Evolutionary conservation across 30 jellyfish, hydroid and myxozoan species (phyloP), one percentile per base, ranked within the genome.

Genomic region (Hydractinia echinata): DNA sequence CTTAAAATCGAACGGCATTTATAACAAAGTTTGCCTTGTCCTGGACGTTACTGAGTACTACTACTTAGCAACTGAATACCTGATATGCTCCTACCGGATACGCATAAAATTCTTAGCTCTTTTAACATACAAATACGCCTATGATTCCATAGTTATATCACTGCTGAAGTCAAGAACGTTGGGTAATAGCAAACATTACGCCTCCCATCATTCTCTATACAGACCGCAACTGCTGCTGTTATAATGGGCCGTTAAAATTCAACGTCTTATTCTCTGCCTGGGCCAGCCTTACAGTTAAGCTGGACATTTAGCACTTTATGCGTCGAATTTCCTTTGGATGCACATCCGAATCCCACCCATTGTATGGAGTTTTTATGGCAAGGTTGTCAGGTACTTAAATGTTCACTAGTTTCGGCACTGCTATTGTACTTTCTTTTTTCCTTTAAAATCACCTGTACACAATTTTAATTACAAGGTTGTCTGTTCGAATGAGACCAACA

Each of bases 281-380:
- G 89, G 5, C 50, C 10, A 6, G 1, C 5, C 30, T 81, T 10
- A 64, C 19, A 8, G 53, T 73, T n/a, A 8, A 44, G 10, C 87
- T 79, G 21, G 87, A 79, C 83, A 79, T 79, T 19, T 79, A 4
- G 51, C 87, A 55, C 64, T 79, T 56, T 49, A 79, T 79, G 87
- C 84, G 73, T 8, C 82, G 87, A 19, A 49, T 79, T 15, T 49
- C 79, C 11, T 21, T 8, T 79, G 76, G 87, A 7, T 55, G 62
- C 16, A 52, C 84, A 8, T 56, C 87, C 16, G 87, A 79, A 49
- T 20, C 79, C 44, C 44, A 30, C 44, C 44, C 44, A 30, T 30
- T 30, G 44, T 30, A 30, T 30, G 44, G 44, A 30, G 10, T 64
- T 56, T 51, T 54, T 83, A 7, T 61, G 61, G 87, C 64, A 49